These are phyloP conservation scores for Sycophila texana DNA, from an alignment of 2,888 invertebrate species.

Conservation along the genomic window DNA sequence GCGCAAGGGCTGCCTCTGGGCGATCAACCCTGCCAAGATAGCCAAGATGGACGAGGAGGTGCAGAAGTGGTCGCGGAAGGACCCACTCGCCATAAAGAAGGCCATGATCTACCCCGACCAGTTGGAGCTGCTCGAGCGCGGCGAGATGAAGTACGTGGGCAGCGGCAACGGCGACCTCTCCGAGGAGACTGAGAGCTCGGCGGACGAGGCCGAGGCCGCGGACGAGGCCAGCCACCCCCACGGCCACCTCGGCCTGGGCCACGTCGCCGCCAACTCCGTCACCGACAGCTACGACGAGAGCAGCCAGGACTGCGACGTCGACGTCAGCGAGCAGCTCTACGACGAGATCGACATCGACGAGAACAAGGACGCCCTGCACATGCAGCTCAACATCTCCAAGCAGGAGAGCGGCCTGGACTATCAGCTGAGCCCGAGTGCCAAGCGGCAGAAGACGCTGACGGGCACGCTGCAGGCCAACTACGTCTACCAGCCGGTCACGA, in stretches of 20 bases:
- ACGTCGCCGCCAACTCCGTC: slow-evolving; percentile 75
- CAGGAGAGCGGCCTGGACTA: slow-evolving; percentile 64
- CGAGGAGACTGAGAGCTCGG: slow-evolving; percentile 82
- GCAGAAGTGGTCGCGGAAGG: slow-evolving; percentile 97
- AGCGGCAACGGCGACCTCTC: slow-evolving; percentile 80
- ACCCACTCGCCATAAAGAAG: slow-evolving; percentile 92
- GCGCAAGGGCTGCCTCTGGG: slow-evolving; percentile 95
- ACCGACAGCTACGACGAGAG: slow-evolving; percentile 73
- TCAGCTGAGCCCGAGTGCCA: slow-evolving; percentile 67
- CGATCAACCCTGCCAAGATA: slow-evolving; percentile 95
- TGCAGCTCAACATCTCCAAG: slow-evolving; percentile 75
- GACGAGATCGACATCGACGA: slow-evolving; percentile 86
- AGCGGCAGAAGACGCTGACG: slow-evolving; percentile 70
- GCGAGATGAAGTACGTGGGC: slow-evolving; percentile 90
- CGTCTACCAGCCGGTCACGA: slow-evolving; percentile 70
- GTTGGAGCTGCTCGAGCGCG: slow-evolving; percentile 88
- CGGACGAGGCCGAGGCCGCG: slow-evolving; percentile 75
- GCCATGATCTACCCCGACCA: slow-evolving; percentile 96
- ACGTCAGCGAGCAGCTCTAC: slow-evolving; percentile 81
- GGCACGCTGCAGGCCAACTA: slow-evolving; percentile 71
- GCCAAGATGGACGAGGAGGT: slow-evolving; percentile 99
- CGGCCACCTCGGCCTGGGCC: slow-evolving; percentile 67
- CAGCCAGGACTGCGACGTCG: slow-evolving; percentile 73
- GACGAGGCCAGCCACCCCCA: slow-evolving; percentile 65
- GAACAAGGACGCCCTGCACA: slow-evolving; percentile 79